Percentiles rank a stretch among this genome's conserved stretches.
These are phyloP conservation scores for Morinoia aosen DNA, from an alignment of 2,888 invertebrate species.

Conservation along the genomic window DNA sequence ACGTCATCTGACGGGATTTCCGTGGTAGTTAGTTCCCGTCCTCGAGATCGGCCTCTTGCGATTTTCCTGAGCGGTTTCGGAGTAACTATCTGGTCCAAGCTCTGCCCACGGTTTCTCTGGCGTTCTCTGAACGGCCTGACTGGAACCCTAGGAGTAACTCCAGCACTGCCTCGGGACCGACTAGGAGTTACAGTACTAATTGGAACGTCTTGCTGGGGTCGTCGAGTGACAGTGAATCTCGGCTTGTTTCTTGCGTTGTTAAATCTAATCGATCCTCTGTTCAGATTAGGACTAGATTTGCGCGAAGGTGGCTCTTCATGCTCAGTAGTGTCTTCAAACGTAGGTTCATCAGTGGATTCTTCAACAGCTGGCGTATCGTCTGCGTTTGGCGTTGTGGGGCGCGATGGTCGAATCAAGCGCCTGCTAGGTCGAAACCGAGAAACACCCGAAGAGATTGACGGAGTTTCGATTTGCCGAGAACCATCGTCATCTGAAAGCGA, in stretches of 20 bases:
- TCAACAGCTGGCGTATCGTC: neutral
- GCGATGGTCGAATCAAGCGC: neutral
- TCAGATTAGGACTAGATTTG: constrained; percentile 55
- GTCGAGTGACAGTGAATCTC: constrained; percentile 60
- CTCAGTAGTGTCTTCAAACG: neutral
- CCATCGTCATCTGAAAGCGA: constrained; percentile 42
- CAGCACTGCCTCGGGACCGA: neutral
- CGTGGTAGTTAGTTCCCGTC: constrained; percentile 29
- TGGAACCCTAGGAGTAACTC: neutral
- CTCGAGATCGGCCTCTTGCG: constrained; percentile 31
- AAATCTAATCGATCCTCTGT: constrained; percentile 62
- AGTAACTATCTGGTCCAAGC: neutral
- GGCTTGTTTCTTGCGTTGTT: constrained; percentile 46
- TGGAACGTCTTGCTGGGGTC: constrained; percentile 53
- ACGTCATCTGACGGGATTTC: constrained; percentile 39
- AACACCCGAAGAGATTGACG: neutral
- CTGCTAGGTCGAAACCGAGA: constrained; percentile 8
- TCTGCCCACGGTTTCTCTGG: neutral
- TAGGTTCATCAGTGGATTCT: neutral
- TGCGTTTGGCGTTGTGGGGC: neutral
- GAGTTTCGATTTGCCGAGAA: neutral
- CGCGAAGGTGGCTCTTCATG: constrained; percentile 48
- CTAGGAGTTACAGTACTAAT: neutral
- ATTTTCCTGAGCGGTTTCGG: neutral
- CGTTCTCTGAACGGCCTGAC: neutral